Evolutionary conservation across 2,113 vertebrate genomes (phyloP), one percentile per base, ranked within the genome.

Genomic region (Cyanoramphus novaezelandiae): DNA sequence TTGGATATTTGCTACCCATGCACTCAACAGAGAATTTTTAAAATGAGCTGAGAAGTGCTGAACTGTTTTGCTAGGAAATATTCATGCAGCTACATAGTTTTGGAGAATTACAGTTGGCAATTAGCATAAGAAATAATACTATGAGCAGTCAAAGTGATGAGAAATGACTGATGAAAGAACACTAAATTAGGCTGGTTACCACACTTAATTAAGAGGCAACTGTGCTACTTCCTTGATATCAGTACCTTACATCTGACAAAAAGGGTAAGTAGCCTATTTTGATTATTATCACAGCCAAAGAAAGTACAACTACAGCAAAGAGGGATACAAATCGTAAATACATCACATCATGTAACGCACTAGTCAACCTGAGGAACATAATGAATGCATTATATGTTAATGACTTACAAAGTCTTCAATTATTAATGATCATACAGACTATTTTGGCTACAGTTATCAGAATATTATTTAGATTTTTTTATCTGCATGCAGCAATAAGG

Each of bases 321-420:
- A 75, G 29, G 12, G 28, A 44, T 60, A 70, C 3, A 8, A 65
- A 76, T 83, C 76, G 65, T 94, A 94, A 95, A 95, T 92, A 88
- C 28, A 79, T 89, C 82, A 55, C 71, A 95, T 92, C 90, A 70
- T 74, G 57, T 87, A 96, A 96, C 71, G 21, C 5, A 93, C 55
- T 95, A 95, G 67, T 94, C 88, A 94, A 96, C 86, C 83, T 96
- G 93, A 97, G 85, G 72, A 97, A 97, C 97, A 96, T 94, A 97
- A 96, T 95, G 83, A 95, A 94, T 85, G 87, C 46, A 90, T 97
- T 97, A 95, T 76, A 96, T 93, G 97, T 97, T 97, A 97, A 98
- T 97, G 82, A 93, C 92, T 95, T 95, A 94, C 75, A 97, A 97
- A 95, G 86, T 92, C 44, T 91, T 97, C 71, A 95, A 88, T 96